Conservation (phyloP, 2,888 invertebrate species). For the Chloromyia formosa region DNA sequence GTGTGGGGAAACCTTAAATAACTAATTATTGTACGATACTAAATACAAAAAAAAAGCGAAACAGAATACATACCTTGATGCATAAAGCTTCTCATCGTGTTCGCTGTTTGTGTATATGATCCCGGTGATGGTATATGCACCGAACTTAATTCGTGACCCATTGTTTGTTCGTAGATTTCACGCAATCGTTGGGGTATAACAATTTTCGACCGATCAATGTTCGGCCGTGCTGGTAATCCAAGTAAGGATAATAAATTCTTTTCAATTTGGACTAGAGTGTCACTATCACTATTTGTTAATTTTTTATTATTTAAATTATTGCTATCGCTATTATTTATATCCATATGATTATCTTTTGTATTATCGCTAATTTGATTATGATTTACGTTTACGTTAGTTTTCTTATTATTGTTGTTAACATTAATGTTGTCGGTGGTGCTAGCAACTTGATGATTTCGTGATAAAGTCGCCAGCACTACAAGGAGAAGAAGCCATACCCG, state of each 20-base stretch:
- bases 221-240: slow-evolving; percentile 63
- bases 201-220: slow-evolving; percentile 64
- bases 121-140: slow-evolving; percentile 74
- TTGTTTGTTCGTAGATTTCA: slow-evolving; percentile 77
- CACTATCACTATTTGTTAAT: slow-evolving; percentile 58
- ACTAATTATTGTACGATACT: too few species aligned
- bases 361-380: slow-evolving; percentile 50
- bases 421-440: slow-evolving; percentile 62
- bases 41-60: too few species aligned
- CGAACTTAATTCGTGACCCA: slow-evolving; percentile 71
- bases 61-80: slow-evolving; percentile 73
- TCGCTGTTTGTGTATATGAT: slow-evolving; percentile 77
- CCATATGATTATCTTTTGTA: slow-evolving; percentile 50
- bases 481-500: slow-evolving; percentile 65
- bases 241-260: slow-evolving; percentile 63
- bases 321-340: slow-evolving; percentile 50
- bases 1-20: too few species aligned
- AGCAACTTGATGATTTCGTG: slow-evolving; percentile 64
- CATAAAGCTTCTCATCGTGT: slow-evolving; percentile 85
- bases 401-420: slow-evolving; percentile 48
- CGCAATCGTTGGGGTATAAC: slow-evolving; percentile 81
- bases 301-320: slow-evolving; percentile 50
- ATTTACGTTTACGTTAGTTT: slow-evolving; percentile 48
- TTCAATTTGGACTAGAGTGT: slow-evolving; percentile 65
- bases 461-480: slow-evolving; percentile 66